These are phyloP conservation scores for Pteronura brasiliensis DNA, from an alignment of 2,113 vertebrate species.

Conservation along the genomic window DNA sequence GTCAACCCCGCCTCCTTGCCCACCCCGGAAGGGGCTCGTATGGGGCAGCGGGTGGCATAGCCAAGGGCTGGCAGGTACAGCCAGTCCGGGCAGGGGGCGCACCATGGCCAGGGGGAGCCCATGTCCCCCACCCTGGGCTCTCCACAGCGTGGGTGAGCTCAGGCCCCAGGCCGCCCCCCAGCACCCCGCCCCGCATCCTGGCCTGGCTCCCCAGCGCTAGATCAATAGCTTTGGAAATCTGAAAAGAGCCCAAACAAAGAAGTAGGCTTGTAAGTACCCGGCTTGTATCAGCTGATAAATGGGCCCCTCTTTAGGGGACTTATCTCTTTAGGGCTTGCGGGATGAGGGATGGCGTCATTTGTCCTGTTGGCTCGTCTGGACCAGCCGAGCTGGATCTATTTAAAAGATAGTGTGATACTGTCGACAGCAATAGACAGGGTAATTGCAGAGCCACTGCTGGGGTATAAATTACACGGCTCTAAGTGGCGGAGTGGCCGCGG, in stretches of 20 bases:
- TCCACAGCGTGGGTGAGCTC: fast-evolving
- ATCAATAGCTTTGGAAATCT: constrained; percentile 88
- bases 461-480: constrained; percentile 98
- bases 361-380: constrained; percentile 98
- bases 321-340: constrained; percentile 98
- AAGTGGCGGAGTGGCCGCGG: constrained; percentile 92
- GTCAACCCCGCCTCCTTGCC: fast-evolving
- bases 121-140: not conserved
- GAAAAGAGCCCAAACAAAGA: constrained; percentile 94
- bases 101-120: fast-evolving
- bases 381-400: constrained; percentile 99
- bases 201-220: constrained; percentile 77
- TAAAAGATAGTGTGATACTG: constrained; percentile 99
- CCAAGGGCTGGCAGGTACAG: not conserved
- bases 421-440: constrained; percentile 97
- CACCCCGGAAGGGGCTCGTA: fast-evolving
- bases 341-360: constrained; percentile 99
- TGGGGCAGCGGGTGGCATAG: not conserved
- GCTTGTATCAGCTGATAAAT: constrained; percentile 99
- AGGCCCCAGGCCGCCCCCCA: not conserved
- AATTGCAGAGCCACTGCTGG: constrained; percentile 95
- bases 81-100: not conserved
- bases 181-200: constrained; percentile 67
- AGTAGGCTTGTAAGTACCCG: constrained; percentile 93
- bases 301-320: constrained; percentile 99